Base-by-base conservation (phyloP, 2,888 invertebrate species). In the Strigamia crassipes region DNA sequence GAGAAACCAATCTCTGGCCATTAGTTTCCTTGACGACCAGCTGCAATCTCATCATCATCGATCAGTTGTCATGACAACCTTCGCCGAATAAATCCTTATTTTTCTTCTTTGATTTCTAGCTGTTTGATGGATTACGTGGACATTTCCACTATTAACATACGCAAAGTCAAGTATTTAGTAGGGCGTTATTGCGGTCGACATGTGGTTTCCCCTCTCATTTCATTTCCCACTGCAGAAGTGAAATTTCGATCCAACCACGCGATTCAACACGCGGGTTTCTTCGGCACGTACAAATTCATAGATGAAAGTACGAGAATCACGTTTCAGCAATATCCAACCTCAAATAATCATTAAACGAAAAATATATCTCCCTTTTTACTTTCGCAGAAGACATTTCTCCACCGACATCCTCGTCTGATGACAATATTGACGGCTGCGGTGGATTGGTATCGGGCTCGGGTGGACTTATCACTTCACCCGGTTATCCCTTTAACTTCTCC, bases 381-480 rank as follows among this genome's bases (percentile, higher is more conserved):
- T 84, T 85, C 79, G 38, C 82, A 85, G 85, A 81, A 21, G 27
- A 66, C 13, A 83, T 85, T 21, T 84, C 86, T 15, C 85, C 86
- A 79, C 86, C 86, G 0, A 83, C 84, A 18, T 84, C 85, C 13
- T 85, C 85, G 1, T 79, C 82, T 10, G 51, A 42, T 15, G 31
- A 73, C 13, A 31, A 31, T n/a, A 42, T 83, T 2, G 81, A 83
- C 18, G 84, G 84, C 23, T 87, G 87, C 84, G 87, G 87, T 1
- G 86, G 86, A 0, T 84, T 85, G 6, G 84, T 85, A 38, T 84
- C 84, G 56, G 87, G 87, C 3, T 84, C 85, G 8, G 87, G 87
- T 3, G 89, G 88, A 4, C 85, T 86, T n/a, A 87, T 89, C 56
- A 84, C 84, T 8, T 88, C 88, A 23, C 89, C 89, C 6, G 88